phyloP scores from a whole-genome alignment of 2,113 vertebrate species.

The Gymnorhina tibicen region DNA sequence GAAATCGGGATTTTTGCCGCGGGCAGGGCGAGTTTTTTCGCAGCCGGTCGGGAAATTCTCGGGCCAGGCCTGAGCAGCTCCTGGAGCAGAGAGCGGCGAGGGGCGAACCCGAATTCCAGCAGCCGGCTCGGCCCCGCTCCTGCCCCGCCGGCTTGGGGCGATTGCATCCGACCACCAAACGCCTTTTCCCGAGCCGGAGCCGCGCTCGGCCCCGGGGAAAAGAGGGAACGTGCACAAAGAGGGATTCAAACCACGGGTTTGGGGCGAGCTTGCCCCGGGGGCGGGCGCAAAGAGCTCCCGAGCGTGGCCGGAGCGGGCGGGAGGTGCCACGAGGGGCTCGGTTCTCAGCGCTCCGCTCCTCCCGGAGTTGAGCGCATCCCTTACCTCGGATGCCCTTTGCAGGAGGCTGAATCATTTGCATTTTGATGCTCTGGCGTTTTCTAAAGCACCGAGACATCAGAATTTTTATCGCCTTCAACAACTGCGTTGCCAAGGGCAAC shows the following conservation, averaged over 20 bases:
- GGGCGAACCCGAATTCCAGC: not conserved
- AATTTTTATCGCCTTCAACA: conserved; percentile 48
- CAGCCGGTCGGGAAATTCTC: not conserved
- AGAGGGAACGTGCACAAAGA: not conserved
- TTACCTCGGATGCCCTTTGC: conserved; percentile 52
- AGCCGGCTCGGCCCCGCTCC: not conserved
- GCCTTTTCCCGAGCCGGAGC: not conserved
- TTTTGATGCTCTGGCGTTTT: conserved; percentile 60
- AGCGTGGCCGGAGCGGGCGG: not conserved
- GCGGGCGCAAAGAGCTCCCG: not conserved
- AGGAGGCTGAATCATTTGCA: conserved; percentile 36
- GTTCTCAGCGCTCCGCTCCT: not conserved
- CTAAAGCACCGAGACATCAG: not conserved
- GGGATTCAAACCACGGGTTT: not conserved
- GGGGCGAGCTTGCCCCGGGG: not conserved
- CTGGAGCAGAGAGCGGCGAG: not conserved
- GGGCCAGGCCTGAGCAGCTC: not conserved
- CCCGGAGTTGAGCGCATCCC: not conserved
- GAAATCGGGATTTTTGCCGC: not conserved
- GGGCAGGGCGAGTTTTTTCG: not conserved
- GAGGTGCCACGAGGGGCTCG: fast-evolving
- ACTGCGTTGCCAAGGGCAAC: conserved; percentile 45
- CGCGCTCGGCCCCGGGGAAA: not conserved
- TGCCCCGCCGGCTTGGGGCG: not conserved
- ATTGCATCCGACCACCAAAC: not conserved